These are phyloP conservation scores for Schmidtea mediterranea DNA, from an alignment of 1,140 invertebrate genomes.

Conservation along the genomic window DNA sequence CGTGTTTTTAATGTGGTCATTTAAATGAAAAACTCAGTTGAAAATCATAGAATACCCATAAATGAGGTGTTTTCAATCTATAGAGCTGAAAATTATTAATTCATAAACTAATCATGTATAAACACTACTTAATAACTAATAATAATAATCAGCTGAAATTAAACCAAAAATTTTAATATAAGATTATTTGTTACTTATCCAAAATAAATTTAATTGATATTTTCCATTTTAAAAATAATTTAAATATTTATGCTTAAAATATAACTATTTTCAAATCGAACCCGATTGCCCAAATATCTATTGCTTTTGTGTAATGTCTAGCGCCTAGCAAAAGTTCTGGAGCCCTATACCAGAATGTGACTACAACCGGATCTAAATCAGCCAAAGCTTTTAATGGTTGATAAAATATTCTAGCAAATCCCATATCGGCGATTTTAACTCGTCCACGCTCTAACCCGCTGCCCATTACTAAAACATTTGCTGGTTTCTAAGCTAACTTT, in stretches of 20 bases:
- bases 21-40: no score
- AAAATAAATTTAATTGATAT: no score
- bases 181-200: no score
- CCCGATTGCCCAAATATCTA: slow-evolving; percentile 99
- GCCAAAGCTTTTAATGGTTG: slow-evolving; percentile 74
- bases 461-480: slow-evolving; percentile 97
- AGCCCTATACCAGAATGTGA: slow-evolving; percentile 97
- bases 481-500: slow-evolving; percentile 32
- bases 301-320: slow-evolving; percentile 88
- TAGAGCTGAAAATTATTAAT: no score
- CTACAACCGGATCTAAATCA: slow-evolving; percentile 79
- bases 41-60: no score
- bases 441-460: slow-evolving; percentile 79
- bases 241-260: no score
- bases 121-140: no score
- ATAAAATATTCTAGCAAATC: slow-evolving; percentile 94
- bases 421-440: slow-evolving; percentile 98
- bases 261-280: no score
- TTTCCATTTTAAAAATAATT: no score
- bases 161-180: slow-evolving; percentile 76
- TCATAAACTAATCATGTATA: no score
- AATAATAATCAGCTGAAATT: background rate
- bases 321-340: slow-evolving; percentile 83
- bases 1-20: no score
- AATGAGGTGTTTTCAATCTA: no score